A percentile compares a stretch with the other conserved stretches of the same genome.
phyloP scores from a whole-genome alignment of 2,113 vertebrate genomes.

The Varanus salvator region DNA sequence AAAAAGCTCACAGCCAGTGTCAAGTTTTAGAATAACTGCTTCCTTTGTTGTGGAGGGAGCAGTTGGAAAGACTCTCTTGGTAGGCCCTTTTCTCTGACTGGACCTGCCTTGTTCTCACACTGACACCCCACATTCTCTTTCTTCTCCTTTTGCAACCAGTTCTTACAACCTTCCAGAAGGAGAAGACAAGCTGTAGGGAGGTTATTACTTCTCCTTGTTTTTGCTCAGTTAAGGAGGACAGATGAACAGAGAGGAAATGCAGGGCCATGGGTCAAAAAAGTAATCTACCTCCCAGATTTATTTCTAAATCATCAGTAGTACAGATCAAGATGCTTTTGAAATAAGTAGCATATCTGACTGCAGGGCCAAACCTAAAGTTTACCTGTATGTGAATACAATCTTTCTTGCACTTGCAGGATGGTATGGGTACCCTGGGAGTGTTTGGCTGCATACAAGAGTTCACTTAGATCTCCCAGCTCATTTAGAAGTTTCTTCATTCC shows the following conservation, averaged over 20 bases:
- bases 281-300: too few species aligned
- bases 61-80: background rate
- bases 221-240: background rate
- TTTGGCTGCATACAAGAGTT: background rate
- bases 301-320: too few species aligned
- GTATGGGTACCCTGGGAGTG: too few species aligned
- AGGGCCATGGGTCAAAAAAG: background rate
- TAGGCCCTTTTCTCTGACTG: background rate
- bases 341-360: too few species aligned
- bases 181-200: background rate
- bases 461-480: background rate
- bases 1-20: background rate
- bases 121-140: background rate
- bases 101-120: background rate
- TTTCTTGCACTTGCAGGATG: background rate
- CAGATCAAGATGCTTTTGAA: too few species aligned
- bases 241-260: background rate
- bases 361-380: too few species aligned
- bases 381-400: background rate
- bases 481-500: background rate
- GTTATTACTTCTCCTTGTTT: background rate
- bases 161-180: background rate
- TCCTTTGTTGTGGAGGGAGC: background rate
- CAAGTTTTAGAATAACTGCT: background rate
- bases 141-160: background rate